phyloP scores from a whole-genome alignment of 2,888 invertebrate species.

The Belgica antarctica region DNA sequence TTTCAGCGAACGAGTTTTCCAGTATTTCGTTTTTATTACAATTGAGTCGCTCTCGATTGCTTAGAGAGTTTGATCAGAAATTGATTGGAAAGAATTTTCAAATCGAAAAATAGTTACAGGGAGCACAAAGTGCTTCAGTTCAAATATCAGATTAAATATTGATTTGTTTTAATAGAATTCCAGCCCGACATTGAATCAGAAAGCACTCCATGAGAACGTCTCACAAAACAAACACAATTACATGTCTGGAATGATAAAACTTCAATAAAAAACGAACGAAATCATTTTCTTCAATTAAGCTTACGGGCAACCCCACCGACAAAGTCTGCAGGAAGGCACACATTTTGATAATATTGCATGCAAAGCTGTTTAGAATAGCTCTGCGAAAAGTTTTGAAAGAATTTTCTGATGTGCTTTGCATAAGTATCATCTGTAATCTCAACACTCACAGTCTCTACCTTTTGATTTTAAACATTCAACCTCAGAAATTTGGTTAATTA shows the following conservation, averaged over 20 bases:
- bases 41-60: not conserved
- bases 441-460: not conserved
- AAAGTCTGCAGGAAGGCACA: not conserved
- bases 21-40: conserved; percentile 5
- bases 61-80: conserved; percentile 5
- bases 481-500: conserved; percentile 21
- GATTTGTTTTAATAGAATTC: conserved; percentile 9
- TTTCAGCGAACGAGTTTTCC: not conserved
- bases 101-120: not conserved
- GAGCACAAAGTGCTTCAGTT: not conserved
- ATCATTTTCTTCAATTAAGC: conserved; percentile 26
- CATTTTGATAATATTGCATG: conserved; percentile 37
- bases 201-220: not conserved
- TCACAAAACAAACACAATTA: conserved; percentile 20
- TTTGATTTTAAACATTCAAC: conserved; percentile 9
- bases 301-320: not conserved
- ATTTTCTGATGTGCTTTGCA: conserved; percentile 24
- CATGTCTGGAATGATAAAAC: conserved; percentile 23
- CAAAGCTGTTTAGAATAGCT: conserved; percentile 31
- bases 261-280: conserved; percentile 25
- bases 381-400: conserved; percentile 10
- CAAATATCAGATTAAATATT: conserved; percentile 22
- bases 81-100: conserved; percentile 2
- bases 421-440: not conserved
- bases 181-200: conserved; percentile 12